Evolutionary conservation across 2,888 invertebrate genomes (phyloP).

Genomic region (Merodon equestris): DNA sequence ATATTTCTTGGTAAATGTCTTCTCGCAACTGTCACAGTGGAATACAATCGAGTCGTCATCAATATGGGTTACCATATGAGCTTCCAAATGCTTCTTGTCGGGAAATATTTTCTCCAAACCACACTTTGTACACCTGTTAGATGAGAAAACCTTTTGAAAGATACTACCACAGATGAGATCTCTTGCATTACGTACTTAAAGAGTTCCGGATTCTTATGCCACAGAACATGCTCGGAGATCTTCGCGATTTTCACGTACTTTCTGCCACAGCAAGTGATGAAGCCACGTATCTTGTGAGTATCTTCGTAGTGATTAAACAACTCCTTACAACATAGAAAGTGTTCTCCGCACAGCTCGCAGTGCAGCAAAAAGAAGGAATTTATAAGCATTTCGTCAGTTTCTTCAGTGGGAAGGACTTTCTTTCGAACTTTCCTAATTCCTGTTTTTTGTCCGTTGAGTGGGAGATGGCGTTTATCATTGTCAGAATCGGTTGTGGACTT

Average conservation of each 20-base stretch:
- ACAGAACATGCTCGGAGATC: conserved; percentile 69
- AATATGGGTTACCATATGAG: conserved; percentile 68
- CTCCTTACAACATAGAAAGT: conserved; percentile 34
- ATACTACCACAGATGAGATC: not conserved
- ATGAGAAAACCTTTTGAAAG: not conserved
- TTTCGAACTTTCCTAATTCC: not conserved
- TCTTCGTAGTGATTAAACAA: conserved; percentile 66
- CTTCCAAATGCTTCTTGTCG: conserved; percentile 64
- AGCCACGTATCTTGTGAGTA: conserved; percentile 68
- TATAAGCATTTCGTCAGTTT: conserved; percentile 33
- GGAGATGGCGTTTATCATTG: no score
- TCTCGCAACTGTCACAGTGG: conserved; percentile 70
- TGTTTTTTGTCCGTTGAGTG: no score
- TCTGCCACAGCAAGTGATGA: conserved; percentile 68
- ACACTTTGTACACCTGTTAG: conserved; percentile 43
- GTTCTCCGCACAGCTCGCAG: conserved; percentile 66
- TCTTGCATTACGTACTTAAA: conserved; percentile 57
- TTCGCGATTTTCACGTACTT: conserved; percentile 63
- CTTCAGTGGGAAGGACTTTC: conserved; percentile 16
- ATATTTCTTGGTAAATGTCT: conserved; percentile 70
- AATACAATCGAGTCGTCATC: conserved; percentile 56
- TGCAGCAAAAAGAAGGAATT: conserved; percentile 33
- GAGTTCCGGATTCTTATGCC: conserved; percentile 70
- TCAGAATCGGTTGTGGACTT: no score
- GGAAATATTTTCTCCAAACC: conserved; percentile 50